phyloP scores from a whole-genome alignment of 1,140 invertebrate genomes.

The Drosophila bocqueti region DNA sequence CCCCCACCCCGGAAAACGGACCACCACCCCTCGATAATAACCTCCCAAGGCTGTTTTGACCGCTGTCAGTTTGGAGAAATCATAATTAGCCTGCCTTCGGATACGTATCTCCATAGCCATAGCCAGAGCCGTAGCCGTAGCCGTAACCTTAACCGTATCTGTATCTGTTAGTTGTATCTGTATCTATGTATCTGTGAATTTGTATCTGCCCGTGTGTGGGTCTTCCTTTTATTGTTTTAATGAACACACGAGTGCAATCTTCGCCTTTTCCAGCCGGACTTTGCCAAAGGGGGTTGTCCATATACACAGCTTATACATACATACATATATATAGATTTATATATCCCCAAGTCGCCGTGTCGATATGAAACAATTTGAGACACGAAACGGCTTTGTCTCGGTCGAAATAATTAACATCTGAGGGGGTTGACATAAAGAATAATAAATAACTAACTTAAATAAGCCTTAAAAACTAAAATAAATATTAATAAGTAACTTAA shows the following conservation, averaged over 20 bases:
- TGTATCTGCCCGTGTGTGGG: slow-evolving; percentile 35
- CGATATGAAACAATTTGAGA: slow-evolving; percentile 54
- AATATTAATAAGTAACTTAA: background rate
- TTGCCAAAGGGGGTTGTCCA: slow-evolving; percentile 6
- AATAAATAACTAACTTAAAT: background rate
- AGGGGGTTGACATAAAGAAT: background rate
- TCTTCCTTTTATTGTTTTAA: slow-evolving; percentile 79
- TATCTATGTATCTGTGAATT: background rate
- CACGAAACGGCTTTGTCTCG: slow-evolving; percentile 1
- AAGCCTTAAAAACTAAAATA: background rate
- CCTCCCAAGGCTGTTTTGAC: slow-evolving; percentile 63
- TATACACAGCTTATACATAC: background rate
- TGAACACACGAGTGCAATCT: slow-evolving; percentile 77
- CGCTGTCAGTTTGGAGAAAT: slow-evolving; percentile 74
- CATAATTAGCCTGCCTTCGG: slow-evolving; percentile 74
- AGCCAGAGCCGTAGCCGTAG: background rate
- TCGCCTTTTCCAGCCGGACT: background rate
- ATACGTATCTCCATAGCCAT: slow-evolving; percentile 3
- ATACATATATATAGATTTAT: background rate
- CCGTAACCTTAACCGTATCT: slow-evolving; percentile 6
- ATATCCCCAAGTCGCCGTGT: slow-evolving; percentile 22
- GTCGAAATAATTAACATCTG: background rate
- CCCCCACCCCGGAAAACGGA: background rate
- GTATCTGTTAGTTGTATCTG: slow-evolving; percentile 4
- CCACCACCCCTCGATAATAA: slow-evolving; percentile 52